Conservation (phyloP, 53 echinoderm and acorn worm genomes). For the Henricia sp. region DNA sequence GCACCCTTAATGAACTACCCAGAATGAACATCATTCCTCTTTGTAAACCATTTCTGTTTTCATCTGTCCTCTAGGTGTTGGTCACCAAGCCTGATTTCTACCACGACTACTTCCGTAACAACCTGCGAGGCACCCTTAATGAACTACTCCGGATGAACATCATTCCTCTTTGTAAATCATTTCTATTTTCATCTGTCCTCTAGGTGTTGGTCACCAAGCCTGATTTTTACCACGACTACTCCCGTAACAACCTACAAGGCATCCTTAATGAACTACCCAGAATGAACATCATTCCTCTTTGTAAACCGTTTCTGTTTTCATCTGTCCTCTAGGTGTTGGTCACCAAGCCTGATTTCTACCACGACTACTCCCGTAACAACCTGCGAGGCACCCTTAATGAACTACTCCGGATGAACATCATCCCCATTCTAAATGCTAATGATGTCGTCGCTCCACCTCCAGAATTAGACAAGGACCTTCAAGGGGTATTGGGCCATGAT, state of each 20-base stretch:
- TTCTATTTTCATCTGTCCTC: no score
- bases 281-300: slow-evolving; percentile 99
- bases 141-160: no score
- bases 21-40: no score
- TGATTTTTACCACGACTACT: slow-evolving; percentile 99
- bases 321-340: slow-evolving; percentile 84
- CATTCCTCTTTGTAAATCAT: no score
- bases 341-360: slow-evolving; percentile 99
- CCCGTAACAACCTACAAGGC: slow-evolving; percentile 90
- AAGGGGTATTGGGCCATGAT: slow-evolving; percentile 75
- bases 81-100: no score
- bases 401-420: slow-evolving; percentile 94
- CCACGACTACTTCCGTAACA: no score
- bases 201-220: slow-evolving; percentile 99
- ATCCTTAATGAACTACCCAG: slow-evolving; percentile 85
- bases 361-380: slow-evolving; percentile 98
- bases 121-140: no score
- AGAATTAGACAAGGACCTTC: slow-evolving; percentile 92
- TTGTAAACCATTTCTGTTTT: no score
- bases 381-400: slow-evolving; percentile 90
- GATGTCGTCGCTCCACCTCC: slow-evolving; percentile 97
- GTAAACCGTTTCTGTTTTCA: no score
- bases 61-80: no score
- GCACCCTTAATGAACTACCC: no score
- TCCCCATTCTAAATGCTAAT: slow-evolving; percentile 95